phyloP scores from a whole-genome alignment of 2,113 vertebrate genomes.

The Esox niger region DNA sequence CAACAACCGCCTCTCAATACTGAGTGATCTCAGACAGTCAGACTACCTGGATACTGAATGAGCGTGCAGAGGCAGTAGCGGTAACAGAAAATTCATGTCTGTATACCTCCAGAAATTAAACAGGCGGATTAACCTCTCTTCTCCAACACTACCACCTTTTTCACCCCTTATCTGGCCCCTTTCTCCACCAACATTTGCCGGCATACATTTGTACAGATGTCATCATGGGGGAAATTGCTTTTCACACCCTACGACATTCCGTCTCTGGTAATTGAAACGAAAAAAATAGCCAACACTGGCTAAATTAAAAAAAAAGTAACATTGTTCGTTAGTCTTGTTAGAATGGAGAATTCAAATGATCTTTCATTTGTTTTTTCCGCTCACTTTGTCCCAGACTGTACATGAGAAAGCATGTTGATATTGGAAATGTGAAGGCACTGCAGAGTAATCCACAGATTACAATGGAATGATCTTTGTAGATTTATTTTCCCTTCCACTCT shows the following conservation, averaged over 20 bases:
- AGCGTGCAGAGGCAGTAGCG: constrained; percentile 69
- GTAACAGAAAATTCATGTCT: constrained; percentile 68
- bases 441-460: constrained; percentile 35
- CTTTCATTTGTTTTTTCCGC: constrained; percentile 6
- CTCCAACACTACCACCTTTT: constrained; percentile 63
- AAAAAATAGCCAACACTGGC: constrained; percentile 32
- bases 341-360: constrained; percentile 3
- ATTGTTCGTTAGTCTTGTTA: neutral
- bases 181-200: constrained; percentile 63
- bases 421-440: constrained; percentile 14
- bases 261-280: constrained; percentile 56
- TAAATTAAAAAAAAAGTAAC: neutral
- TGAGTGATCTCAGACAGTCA: constrained; percentile 70
- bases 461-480: constrained; percentile 23
- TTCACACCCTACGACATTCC: constrained; percentile 61
- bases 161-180: constrained; percentile 63
- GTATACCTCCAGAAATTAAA: constrained; percentile 77
- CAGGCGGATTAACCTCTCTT: constrained; percentile 77
- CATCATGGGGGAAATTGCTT: constrained; percentile 72
- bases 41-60: constrained; percentile 59
- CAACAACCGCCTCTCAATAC: constrained; percentile 24
- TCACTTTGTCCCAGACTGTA: constrained; percentile 21
- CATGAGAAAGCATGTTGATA: constrained; percentile 23
- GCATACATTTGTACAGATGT: constrained; percentile 72
- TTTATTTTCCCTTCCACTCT: constrained; percentile 29